A percentile compares a stretch with the other conserved stretches of the same genome.
Conservation (phyloP, 1,140 invertebrate genomes). For the Colletes latitarsis region DNA sequence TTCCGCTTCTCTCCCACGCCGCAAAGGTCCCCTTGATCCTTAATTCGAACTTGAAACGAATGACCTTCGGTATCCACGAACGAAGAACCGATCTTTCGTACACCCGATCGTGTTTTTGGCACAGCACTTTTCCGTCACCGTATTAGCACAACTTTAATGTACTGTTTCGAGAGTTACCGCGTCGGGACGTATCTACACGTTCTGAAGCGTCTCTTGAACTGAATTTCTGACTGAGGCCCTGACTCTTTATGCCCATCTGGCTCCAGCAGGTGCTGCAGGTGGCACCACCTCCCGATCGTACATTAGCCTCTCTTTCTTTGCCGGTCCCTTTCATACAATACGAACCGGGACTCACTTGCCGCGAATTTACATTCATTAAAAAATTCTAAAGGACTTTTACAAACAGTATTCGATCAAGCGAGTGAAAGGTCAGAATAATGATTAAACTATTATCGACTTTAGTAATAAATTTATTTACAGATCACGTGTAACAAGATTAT, state of each 20-base stretch:
- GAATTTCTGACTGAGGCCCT: conserved; percentile 53
- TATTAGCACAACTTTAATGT: conserved; percentile 14
- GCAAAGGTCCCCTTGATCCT: conserved; percentile 25
- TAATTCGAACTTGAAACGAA: conserved; percentile 26
- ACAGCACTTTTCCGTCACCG: conserved; percentile 30
- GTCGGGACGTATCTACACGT: conserved; percentile 30
- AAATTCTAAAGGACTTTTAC: neutral
- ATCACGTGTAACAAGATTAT: conserved; percentile 10
- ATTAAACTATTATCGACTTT: neutral
- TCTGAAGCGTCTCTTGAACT: conserved; percentile 53
- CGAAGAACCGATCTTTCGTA: neutral
- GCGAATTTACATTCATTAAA: neutral
- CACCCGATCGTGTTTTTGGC: neutral
- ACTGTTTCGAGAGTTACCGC: conserved; percentile 21
- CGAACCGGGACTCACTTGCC: neutral
- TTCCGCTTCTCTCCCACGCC: conserved; percentile 56
- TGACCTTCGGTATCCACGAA: conserved; percentile 17
- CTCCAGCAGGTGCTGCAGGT: conserved; percentile 59
- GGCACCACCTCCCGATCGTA: conserved; percentile 53
- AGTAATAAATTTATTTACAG: conserved; percentile 8
- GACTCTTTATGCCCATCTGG: conserved; percentile 65
- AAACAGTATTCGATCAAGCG: neutral
- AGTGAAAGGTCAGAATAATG: neutral
- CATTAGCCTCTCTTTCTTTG: neutral
- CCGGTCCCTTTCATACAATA: conserved; percentile 5